Conservation (phyloP, 2,113 vertebrate genomes). For the Prunella fulvescens region DNA sequence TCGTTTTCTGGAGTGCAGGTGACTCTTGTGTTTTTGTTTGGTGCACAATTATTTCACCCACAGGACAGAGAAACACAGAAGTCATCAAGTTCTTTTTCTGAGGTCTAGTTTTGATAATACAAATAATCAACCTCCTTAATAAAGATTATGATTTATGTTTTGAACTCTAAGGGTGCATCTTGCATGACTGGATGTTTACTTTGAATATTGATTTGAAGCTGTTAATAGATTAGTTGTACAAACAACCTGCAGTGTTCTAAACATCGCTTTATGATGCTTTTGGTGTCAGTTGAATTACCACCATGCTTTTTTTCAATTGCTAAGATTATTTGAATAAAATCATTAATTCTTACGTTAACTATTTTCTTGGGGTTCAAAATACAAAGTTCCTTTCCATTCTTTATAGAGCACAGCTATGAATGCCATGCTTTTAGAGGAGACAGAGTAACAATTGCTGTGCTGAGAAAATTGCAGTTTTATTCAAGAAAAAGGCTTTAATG, state of each 20-base stretch:
- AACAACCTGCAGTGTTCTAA: background rate
- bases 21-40: background rate
- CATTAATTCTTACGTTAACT: background rate
- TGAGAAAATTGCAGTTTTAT: background rate
- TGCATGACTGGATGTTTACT: background rate
- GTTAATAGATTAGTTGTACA: background rate
- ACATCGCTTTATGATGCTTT: background rate
- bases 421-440: background rate
- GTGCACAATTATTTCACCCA: background rate
- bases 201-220: background rate
- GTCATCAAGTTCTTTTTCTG: background rate
- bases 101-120: background rate
- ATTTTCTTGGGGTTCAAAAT: background rate
- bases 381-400: background rate
- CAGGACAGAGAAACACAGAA: background rate
- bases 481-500: background rate
- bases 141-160: background rate
- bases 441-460: background rate
- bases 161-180: background rate
- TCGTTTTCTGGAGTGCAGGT: background rate
- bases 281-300: background rate
- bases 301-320: background rate
- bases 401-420: background rate
- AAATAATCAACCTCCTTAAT: background rate
- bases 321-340: background rate